A percentile compares a stretch with the other conserved stretches of the same genome.
Evolutionary conservation across 2,797 vertebrate species (phyloP).

Genomic region (Nannoperca australis): DNA sequence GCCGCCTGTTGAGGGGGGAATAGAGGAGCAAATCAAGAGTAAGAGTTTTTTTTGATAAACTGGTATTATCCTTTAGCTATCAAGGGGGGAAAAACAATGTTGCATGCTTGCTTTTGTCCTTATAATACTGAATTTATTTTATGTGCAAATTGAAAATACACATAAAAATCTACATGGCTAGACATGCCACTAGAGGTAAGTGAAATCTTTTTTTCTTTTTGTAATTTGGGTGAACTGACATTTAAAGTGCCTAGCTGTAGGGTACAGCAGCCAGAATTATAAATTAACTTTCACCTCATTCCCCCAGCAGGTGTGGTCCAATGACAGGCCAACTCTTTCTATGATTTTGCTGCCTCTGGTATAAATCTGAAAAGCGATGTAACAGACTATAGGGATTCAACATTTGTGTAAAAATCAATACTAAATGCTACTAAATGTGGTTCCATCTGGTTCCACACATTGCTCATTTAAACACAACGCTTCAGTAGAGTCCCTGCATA

Average conservation of each 20-base stretch:
- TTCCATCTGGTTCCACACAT: constrained; percentile 6
- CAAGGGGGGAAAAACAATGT: not conserved
- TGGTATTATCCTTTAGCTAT: not conserved
- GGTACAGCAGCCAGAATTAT: not conserved
- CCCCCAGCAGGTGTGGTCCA: not conserved
- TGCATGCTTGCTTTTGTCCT: not conserved
- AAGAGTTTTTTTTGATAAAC: not conserved
- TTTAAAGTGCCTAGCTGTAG: not conserved
- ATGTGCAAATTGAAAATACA: not conserved
- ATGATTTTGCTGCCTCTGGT: not conserved
- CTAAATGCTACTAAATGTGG: constrained; percentile 6
- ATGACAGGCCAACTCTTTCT: not conserved
- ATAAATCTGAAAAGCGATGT: not conserved
- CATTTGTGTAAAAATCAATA: constrained; percentile 30
- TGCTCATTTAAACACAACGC: constrained; percentile 29
- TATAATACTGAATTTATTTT: not conserved
- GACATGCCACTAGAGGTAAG: not conserved
- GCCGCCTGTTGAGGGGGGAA: not conserved
- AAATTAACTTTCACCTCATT: not conserved
- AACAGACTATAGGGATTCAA: constrained; percentile 3
- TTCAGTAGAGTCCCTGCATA: not conserved
- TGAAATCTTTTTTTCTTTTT: not conserved
- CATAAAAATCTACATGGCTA: not conserved
- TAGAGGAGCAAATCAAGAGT: not conserved
- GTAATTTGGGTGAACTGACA: not conserved